Percentiles rank a stretch among this genome's conserved stretches.
Conservation (phyloP, 2,113 vertebrate species). For the Corvus cornix region DNA sequence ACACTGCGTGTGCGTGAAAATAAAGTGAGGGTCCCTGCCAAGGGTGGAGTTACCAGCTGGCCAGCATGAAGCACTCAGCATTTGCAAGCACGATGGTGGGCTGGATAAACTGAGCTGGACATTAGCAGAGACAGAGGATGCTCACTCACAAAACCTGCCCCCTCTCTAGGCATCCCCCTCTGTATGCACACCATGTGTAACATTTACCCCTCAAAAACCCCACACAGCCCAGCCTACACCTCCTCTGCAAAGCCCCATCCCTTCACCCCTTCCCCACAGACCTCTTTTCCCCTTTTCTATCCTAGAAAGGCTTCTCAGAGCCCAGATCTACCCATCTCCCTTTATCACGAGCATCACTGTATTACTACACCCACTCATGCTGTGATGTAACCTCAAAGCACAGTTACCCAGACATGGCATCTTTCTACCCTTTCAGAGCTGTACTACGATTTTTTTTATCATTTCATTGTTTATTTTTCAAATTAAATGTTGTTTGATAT, state of each 20-base stretch:
- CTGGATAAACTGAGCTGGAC: neutral
- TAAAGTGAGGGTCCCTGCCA: neutral
- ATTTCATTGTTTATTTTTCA: neutral
- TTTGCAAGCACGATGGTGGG: neutral
- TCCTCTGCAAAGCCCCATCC: neutral
- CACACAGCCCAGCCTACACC: neutral
- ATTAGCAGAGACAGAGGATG: neutral
- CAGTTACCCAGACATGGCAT: neutral
- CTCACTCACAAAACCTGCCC: too few species aligned
- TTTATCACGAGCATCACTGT: neutral
- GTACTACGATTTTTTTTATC: neutral
- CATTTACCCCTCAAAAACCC: neutral
- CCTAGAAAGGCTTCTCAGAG: neutral
- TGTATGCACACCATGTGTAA: rapidly evolving
- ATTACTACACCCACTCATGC: neutral
- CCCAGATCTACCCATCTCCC: neutral
- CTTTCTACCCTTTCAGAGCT: neutral
- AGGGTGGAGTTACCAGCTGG: neutral
- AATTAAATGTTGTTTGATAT: neutral
- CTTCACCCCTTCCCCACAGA: neutral
- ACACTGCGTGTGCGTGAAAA: neutral
- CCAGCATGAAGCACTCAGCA: neutral
- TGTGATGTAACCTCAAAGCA: neutral
- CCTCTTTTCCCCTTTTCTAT: neutral
- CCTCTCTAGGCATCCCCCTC: too few species aligned